Percentiles rank a stretch among this genome's conserved stretches.
Conservation (phyloP, 2,797 vertebrate species). For the Eptatretus atami region DNA sequence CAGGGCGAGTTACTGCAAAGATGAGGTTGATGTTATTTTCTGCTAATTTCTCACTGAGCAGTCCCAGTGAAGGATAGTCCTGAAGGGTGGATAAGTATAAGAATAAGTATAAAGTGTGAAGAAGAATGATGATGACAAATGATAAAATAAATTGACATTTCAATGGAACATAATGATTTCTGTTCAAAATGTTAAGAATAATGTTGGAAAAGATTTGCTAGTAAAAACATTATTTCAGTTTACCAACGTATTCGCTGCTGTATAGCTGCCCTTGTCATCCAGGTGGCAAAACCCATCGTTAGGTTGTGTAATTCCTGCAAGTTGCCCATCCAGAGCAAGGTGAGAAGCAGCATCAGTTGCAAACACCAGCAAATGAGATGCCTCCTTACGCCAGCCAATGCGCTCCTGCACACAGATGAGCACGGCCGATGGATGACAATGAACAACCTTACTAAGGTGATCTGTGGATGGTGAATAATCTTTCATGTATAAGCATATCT, state of each 20-base stretch:
- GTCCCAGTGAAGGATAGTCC: not conserved
- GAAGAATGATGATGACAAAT: too few species aligned
- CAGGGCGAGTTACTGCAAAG: not conserved
- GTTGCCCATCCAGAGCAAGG: constrained; percentile 41
- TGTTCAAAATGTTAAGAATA: too few species aligned
- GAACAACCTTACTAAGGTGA: too few species aligned
- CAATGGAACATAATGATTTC: too few species aligned
- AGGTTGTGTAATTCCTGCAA: constrained; percentile 53
- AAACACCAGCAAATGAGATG: constrained; percentile 61
- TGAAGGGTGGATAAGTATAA: not conserved
- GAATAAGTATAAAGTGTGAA: too few species aligned
- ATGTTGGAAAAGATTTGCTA: too few species aligned
- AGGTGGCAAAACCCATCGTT: constrained; percentile 55
- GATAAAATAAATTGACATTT: too few species aligned
- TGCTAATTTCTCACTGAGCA: constrained; percentile 1
- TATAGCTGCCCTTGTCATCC: constrained; percentile 26
- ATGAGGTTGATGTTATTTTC: constrained; percentile 5
- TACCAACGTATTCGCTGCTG: constrained; percentile 36
- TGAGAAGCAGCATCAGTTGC: constrained; percentile 66
- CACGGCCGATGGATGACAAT: too few species aligned
- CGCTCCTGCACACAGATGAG: constrained; percentile 21
- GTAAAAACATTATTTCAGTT: too few species aligned
- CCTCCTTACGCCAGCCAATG: constrained; percentile 62
- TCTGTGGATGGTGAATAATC: too few species aligned
- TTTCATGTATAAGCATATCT: too few species aligned